Evolutionary conservation across 2,888 invertebrate species (phyloP).

Genomic region (Epiblema foenella): DNA sequence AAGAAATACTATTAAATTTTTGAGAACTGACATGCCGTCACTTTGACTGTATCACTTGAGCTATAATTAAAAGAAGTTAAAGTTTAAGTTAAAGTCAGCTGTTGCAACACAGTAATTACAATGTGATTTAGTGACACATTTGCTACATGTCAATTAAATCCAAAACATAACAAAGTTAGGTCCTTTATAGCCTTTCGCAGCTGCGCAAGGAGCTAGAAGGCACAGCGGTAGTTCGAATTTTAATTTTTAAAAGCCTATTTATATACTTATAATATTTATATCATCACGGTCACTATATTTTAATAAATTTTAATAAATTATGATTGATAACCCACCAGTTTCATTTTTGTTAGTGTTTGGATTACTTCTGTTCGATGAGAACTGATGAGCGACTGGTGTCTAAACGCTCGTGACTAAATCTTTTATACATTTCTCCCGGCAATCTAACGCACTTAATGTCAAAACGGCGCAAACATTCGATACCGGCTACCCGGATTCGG

Average conservation of each 20-base stretch:
- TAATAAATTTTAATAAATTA: slow-evolving; percentile 4
- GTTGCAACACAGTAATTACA: not conserved
- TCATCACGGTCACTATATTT: too few species aligned
- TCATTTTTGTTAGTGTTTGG: slow-evolving; percentile 66
- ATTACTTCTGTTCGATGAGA: slow-evolving; percentile 64
- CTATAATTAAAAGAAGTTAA: not conserved
- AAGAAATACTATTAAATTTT: not conserved
- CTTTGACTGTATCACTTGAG: not conserved
- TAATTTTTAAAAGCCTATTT: slow-evolving; percentile 10
- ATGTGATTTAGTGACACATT: not conserved
- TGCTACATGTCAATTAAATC: not conserved
- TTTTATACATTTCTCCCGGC: slow-evolving; percentile 78
- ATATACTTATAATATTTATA: not conserved
- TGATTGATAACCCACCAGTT: slow-evolving; percentile 67
- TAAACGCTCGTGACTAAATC: slow-evolving; percentile 62
- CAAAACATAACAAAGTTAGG: not conserved
- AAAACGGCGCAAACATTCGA: slow-evolving; percentile 70
- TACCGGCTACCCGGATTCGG: slow-evolving; percentile 67
- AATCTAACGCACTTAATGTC: slow-evolving; percentile 67
- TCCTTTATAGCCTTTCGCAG: not conserved
- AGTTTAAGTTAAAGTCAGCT: not conserved
- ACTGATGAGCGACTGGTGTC: slow-evolving; percentile 75
- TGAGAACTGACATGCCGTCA: not conserved
- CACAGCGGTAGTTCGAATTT: not conserved
- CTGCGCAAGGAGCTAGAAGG: not conserved